Base-by-base conservation (phyloP, 2,797 vertebrate species). In the Eutrigla gurnardus region DNA sequence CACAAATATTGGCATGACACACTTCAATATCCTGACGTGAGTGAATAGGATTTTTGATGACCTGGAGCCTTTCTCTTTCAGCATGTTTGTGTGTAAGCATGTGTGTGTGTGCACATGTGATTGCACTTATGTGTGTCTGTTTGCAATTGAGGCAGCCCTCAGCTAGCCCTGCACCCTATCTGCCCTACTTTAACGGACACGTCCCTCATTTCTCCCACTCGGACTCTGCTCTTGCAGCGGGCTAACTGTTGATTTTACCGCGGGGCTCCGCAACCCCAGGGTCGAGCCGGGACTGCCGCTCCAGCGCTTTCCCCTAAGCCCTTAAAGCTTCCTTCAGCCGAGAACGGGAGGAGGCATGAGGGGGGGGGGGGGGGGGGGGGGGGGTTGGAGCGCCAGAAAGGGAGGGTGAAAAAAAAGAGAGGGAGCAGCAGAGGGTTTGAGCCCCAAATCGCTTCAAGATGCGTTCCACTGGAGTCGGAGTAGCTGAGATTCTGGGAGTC, bases 371-470 rank as follows among this genome's bases (percentile, higher is more conserved):
- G 10, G 46, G n/a, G 54, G 45, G 64, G 33, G n/a, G 62, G 14
- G 60, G 12, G 59, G n/a, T 33, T 15, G 64, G 18, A 40, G 71
- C 54, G 59, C 49, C 43, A 66, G 43, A 43, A 45, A 32, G 35
- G 57, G 60, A 3, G 13, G 36, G 12, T 55, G 70, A 25, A 25
- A 25, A 39, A 64, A 60, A 33, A 50, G 46, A 33, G 68, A 54
- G 74, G 55, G 70, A 73, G 80, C 72, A 73, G 77, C 70, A 49
- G 73, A 86, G 83, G 84, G 82, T 81, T 89, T 79, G 86, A 88
- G 82, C 89, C 89, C 84, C 85, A 93, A 93, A 92, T 93, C 77
- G 86, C 87, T 93, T 93, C 91, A 93, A 93, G 92, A 93, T 93
- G 92, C 88, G 80, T 88, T 88, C 80, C 82, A 81, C 58, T 77